phyloP scores from a whole-genome alignment of 1,140 invertebrate genomes.

The Lutraria rhynchaena region DNA sequence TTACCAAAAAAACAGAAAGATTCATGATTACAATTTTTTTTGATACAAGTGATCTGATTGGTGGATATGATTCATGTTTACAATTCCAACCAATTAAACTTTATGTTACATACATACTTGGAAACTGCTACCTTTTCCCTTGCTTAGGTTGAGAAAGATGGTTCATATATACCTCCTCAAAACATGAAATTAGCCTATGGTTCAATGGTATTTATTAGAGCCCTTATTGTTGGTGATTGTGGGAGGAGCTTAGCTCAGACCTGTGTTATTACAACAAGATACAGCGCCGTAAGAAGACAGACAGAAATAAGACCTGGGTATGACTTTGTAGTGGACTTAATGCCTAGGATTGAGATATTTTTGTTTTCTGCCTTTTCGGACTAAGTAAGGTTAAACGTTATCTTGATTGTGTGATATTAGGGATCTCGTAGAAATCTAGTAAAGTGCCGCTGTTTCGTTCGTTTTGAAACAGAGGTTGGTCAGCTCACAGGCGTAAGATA shows the following conservation, averaged over 20 bases:
- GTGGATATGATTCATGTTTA: too few species aligned
- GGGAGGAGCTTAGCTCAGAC: conserved; percentile 87
- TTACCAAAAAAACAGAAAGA: too few species aligned
- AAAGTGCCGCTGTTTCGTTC: too few species aligned
- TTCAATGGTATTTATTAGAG: conserved; percentile 91
- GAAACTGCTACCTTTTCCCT: too few species aligned
- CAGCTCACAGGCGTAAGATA: too few species aligned
- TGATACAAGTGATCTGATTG: too few species aligned
- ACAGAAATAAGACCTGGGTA: conserved; percentile 82
- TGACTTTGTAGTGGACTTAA: conserved; percentile 76
- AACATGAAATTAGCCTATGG: conserved; percentile 95
- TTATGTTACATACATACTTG: not conserved
- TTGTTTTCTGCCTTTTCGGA: too few species aligned
- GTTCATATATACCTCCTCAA: conserved; percentile 92
- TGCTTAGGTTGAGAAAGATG: conserved; percentile 86
- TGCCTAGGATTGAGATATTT: too few species aligned
- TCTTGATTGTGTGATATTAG: too few species aligned
- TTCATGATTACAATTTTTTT: conserved; percentile 62
- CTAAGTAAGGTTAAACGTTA: too few species aligned
- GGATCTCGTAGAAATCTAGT: too few species aligned
- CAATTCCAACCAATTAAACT: not conserved
- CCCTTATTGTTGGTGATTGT: conserved; percentile 85
- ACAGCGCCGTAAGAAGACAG: conserved; percentile 93
- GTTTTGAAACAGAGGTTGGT: too few species aligned
- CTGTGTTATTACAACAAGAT: conserved; percentile 90